phyloP scores from a whole-genome alignment of 92 coral and sea anemone species.

The Parazoanthus darwini region DNA sequence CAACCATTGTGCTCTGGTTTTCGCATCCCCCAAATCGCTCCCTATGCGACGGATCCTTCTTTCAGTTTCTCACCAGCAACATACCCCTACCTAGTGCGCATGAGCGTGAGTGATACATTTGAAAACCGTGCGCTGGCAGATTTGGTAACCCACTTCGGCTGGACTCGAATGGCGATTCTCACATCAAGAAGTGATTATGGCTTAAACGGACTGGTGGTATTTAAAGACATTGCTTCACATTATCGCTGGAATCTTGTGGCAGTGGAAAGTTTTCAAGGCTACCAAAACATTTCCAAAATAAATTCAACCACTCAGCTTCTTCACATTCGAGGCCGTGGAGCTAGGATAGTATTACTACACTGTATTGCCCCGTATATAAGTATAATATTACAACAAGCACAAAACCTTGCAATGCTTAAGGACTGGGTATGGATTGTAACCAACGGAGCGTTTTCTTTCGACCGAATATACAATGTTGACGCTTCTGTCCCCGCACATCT shows the following conservation, averaged over 20 bases:
- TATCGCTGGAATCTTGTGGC: slow-evolving; percentile 80
- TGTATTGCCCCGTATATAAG: slow-evolving; percentile 65
- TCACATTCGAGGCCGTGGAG: slow-evolving; percentile 76
- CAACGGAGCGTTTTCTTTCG: slow-evolving; percentile 71
- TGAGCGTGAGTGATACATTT: slow-evolving; percentile 76
- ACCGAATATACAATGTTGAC: slow-evolving; percentile 57
- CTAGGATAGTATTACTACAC: slow-evolving; percentile 70
- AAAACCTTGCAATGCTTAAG: slow-evolving; percentile 72
- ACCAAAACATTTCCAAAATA: slow-evolving; percentile 56
- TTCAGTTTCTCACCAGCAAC: slow-evolving; percentile 68
- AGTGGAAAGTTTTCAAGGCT: slow-evolving; percentile 76
- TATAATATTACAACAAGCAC: slow-evolving; percentile 72
- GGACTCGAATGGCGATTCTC: slow-evolving; percentile 82
- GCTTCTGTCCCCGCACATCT: slow-evolving; percentile 65
- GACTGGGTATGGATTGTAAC: slow-evolving; percentile 88
- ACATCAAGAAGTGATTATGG: slow-evolving; percentile 83
- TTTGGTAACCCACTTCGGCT: slow-evolving; percentile 70
- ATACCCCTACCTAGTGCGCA: slow-evolving; percentile 74
- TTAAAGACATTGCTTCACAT: slow-evolving; percentile 79
- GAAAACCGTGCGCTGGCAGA: slow-evolving; percentile 75
- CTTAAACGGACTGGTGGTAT: slow-evolving; percentile 68
- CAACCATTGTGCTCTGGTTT: slow-evolving; percentile 77
- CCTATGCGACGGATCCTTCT: slow-evolving; percentile 83
- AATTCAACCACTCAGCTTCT: slow-evolving; percentile 77
- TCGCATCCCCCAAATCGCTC: slow-evolving; percentile 78